Conservation (phyloP, 1,140 invertebrate species). For the Nasonia giraulti region DNA sequence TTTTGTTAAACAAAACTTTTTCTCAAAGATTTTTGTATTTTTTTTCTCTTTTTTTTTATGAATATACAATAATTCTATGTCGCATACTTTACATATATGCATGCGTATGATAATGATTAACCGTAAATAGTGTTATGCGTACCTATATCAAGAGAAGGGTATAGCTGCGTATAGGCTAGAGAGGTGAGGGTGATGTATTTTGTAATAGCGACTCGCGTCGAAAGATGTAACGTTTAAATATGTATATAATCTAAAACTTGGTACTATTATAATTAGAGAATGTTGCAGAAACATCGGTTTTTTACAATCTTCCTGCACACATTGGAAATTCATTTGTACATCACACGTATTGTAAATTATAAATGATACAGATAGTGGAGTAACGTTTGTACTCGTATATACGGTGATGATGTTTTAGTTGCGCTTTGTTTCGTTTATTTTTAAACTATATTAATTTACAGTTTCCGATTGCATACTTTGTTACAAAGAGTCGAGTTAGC, state of each 20-base stretch:
- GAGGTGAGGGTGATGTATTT: slow-evolving; percentile 1
- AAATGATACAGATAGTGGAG: background rate
- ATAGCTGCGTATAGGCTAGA: background rate
- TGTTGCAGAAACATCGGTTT: slow-evolving; percentile 14
- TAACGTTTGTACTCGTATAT: background rate
- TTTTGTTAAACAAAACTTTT: slow-evolving; percentile 11
- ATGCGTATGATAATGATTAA: slow-evolving; percentile 25
- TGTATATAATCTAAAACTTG: slow-evolving; percentile 39
- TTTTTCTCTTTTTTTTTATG: background rate
- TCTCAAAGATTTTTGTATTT: background rate
- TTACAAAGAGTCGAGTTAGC: background rate
- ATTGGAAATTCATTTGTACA: background rate
- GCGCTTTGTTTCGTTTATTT: background rate
- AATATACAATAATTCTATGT: background rate
- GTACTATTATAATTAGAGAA: slow-evolving; percentile 26
- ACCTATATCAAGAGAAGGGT: background rate
- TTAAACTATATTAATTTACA: too few species aligned
- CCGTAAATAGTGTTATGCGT: slow-evolving; percentile 8
- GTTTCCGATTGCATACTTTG: too few species aligned
- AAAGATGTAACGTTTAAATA: slow-evolving; percentile 24
- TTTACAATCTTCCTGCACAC: slow-evolving; percentile 14
- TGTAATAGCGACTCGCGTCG: slow-evolving; percentile 3
- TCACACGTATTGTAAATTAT: background rate
- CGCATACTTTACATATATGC: slow-evolving; percentile 27
- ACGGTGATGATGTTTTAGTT: background rate